Evolutionary conservation across 1,140 invertebrate species (phyloP).

Genomic region (Hylyphantes graminicola): DNA sequence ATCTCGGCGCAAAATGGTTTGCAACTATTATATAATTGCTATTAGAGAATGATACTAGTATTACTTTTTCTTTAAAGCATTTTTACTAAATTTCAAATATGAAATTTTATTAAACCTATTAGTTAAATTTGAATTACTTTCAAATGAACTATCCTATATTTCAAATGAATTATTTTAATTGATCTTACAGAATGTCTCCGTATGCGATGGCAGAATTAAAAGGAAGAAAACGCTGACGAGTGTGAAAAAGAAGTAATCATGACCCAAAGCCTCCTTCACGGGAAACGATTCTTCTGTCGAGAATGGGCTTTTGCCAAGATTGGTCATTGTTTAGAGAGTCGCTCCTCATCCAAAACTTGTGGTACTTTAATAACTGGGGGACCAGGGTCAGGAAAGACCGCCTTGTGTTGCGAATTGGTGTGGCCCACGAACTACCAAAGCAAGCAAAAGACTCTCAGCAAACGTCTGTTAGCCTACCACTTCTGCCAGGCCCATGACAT

Average conservation of each 20-base stretch:
- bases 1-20: too few relatives aligned
- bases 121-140: too few relatives aligned
- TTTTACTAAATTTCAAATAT: too few relatives aligned
- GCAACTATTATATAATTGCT: too few relatives aligned
- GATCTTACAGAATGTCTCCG: conserved; percentile 31
- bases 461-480: conserved; percentile 82
- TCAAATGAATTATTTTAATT: too few relatives aligned
- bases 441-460: conserved; percentile 80
- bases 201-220: conserved; percentile 39
- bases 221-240: conserved; percentile 54
- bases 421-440: conserved; percentile 79
- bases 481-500: conserved; percentile 79
- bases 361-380: conserved; percentile 84
- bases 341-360: conserved; percentile 77
- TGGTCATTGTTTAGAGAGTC: conserved; percentile 83
- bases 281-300: conserved; percentile 80
- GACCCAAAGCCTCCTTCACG: conserved; percentile 66
- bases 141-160: too few relatives aligned
- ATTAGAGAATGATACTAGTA: too few relatives aligned
- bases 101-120: too few relatives aligned
- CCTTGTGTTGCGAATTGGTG: conserved; percentile 84
- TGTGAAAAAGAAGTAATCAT: conserved; percentile 48
- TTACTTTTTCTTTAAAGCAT: too few relatives aligned
- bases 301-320: conserved; percentile 97
- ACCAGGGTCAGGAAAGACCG: conserved; percentile 84